phyloP scores from a whole-genome alignment of 2,888 invertebrate genomes.

The Hymenopus coronatus region DNA sequence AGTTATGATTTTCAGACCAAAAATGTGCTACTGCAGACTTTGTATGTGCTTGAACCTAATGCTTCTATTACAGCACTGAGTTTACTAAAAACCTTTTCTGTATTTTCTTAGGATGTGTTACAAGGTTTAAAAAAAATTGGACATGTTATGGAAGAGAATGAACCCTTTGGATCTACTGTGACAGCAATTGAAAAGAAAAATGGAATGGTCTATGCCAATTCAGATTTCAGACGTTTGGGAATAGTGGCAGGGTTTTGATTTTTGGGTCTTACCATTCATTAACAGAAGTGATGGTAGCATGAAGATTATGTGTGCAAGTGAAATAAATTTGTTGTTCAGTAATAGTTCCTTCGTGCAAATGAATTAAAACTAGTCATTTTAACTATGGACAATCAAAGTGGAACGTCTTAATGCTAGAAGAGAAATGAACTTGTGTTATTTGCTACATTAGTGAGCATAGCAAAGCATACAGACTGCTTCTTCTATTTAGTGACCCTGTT shows the following conservation, averaged over 20 bases:
- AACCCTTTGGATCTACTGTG: slow-evolving; percentile 58
- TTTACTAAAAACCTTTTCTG: background rate
- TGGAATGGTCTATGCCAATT: slow-evolving; percentile 46
- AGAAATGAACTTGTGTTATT: background rate
- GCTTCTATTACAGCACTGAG: background rate
- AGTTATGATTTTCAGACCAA: too few relatives aligned
- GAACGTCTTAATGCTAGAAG: background rate
- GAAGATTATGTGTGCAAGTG: background rate
- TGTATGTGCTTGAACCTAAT: too few relatives aligned
- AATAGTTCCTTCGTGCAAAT: background rate
- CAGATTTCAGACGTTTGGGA: slow-evolving; percentile 51
- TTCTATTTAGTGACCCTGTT: too few relatives aligned
- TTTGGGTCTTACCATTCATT: background rate
- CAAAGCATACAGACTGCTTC: background rate
- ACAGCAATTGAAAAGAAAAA: slow-evolving; percentile 49
- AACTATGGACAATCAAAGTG: background rate
- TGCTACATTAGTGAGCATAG: too few relatives aligned
- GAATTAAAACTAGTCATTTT: background rate
- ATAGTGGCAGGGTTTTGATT: slow-evolving; percentile 44
- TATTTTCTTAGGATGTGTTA: slow-evolving; percentile 47
- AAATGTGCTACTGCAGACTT: too few relatives aligned
- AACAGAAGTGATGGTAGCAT: too few relatives aligned
- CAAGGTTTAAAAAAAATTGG: slow-evolving; percentile 51
- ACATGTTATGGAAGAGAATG: slow-evolving; percentile 51
- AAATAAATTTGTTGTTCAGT: background rate